Evolutionary conservation across 2,888 invertebrate species (phyloP).

Genomic region (Troides aeacus): DNA sequence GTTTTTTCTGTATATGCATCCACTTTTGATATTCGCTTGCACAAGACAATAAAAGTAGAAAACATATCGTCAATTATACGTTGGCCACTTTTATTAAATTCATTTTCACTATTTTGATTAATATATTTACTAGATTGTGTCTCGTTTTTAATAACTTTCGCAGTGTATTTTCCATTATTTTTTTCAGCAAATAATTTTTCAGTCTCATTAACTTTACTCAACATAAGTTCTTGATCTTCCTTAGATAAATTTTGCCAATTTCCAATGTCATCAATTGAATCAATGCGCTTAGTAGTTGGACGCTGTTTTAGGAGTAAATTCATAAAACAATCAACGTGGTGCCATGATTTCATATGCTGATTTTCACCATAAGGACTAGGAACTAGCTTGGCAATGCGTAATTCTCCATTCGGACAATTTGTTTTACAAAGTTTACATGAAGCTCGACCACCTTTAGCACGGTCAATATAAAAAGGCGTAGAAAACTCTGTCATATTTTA

Average conservation of each 20-base stretch:
- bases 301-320: conserved; percentile 88
- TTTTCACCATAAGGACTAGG: conserved; percentile 88
- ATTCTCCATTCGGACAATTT: conserved; percentile 84
- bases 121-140: conserved; percentile 32
- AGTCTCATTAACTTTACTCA: conserved; percentile 82
- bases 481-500: conserved; percentile 45
- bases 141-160: conserved; percentile 64
- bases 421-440: conserved; percentile 93
- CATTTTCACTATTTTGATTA: conserved; percentile 18
- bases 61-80: conserved; percentile 84
- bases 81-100: conserved; percentile 32
- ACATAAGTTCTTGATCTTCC: conserved; percentile 83
- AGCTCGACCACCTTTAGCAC: conserved; percentile 89
- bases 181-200: conserved; percentile 77
- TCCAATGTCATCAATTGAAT: conserved; percentile 87
- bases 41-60: conserved; percentile 87
- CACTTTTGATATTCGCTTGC: conserved; percentile 87
- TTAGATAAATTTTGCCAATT: conserved; percentile 85
- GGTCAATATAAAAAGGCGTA: conserved; percentile 84
- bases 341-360: conserved; percentile 90
- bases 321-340: conserved; percentile 89
- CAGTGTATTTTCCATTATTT: conserved; percentile 70
- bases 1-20: conserved; percentile 92
- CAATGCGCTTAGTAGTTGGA: conserved; percentile 89
- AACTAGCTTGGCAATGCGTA: conserved; percentile 88